These are phyloP conservation scores for Stenchaetothrips biformis DNA, from an alignment of 2,888 invertebrate species.

Conservation along the genomic window DNA sequence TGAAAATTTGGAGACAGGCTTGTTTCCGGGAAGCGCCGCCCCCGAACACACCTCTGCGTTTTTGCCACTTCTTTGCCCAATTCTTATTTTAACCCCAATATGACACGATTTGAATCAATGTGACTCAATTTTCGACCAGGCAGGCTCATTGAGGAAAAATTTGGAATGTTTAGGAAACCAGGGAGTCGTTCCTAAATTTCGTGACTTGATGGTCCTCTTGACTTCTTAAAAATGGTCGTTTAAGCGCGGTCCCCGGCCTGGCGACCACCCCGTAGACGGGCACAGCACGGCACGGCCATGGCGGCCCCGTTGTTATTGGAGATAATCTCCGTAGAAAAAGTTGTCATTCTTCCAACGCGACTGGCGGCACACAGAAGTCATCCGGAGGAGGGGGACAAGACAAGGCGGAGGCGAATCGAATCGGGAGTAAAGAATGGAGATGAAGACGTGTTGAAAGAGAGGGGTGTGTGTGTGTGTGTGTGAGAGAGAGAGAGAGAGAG, in stretches of 20 bases:
- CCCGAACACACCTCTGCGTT: too few relatives aligned
- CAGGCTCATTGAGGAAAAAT: too few relatives aligned
- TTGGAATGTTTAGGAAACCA: too few relatives aligned
- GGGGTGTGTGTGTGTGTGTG: constrained; percentile 2
- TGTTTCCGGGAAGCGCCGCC: too few relatives aligned
- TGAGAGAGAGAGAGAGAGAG: not conserved
- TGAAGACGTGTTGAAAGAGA: not conserved
- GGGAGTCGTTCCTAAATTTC: too few relatives aligned
- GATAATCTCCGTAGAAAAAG: constrained; percentile 22
- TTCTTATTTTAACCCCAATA: too few relatives aligned
- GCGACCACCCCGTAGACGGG: not conserved
- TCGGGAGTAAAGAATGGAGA: constrained; percentile 10
- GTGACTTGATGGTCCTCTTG: too few relatives aligned
- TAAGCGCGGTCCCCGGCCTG: not conserved
- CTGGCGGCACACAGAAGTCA: constrained; percentile 3
- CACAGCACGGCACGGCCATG: not conserved
- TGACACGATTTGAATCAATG: too few relatives aligned
- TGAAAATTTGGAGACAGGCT: too few relatives aligned
- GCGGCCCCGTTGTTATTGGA: constrained; percentile 18
- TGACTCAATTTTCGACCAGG: too few relatives aligned
- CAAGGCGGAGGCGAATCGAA: not conserved
- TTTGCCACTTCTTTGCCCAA: too few relatives aligned
- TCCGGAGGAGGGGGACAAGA: not conserved
- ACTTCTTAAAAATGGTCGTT: too few relatives aligned
- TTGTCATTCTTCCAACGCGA: constrained; percentile 15